Evolutionary conservation across 2,113 vertebrate species (phyloP), one percentile per base, ranked within the genome.

Genomic region (Psammodynastes pulverulentus): DNA sequence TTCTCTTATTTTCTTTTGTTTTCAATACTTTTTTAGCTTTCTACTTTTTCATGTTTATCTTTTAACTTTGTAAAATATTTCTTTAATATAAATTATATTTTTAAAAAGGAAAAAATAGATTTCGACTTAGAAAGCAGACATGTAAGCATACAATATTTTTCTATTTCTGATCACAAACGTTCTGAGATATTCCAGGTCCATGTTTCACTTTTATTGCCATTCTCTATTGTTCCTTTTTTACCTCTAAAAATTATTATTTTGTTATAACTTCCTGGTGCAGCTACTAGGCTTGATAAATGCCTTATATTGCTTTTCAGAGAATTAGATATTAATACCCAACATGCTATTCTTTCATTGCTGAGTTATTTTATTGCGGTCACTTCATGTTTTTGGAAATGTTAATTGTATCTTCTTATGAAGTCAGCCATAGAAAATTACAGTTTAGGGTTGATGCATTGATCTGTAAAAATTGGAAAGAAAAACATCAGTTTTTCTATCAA

Each of bases 131-230:
- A 79, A 39, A 79, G 17, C 67, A 79, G 34, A 21, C 17, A 43
- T 79, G 3, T 79, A 43, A 17, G 3, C 7, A 46, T 48, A 13
- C 10, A 29, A 29, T 84, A 29, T 6, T 45, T 85, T 19, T 93
- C 67, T 94, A 94, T 95, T 96, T 17, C 86, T 58, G 54, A 9
- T 23, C 91, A 84, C 53, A 91, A 86, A 21, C 4, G 34, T 67
- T 67, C 67, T 79, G 34, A 79, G 34, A 39, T 39, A 39, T 39
- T 29, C 29, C 29, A 67, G 62, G 34, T 67, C 29, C 29, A 34
- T 0, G 12, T 67, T 79, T 79, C 34, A 39, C 34, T 79, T 79
- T 39, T 79, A 79, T 79, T 79, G 67, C n/a, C 17, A 79, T 89
- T 46, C 56, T 93, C 72, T 93, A 9, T 91, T 93, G 10, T 89